Base-by-base conservation (phyloP, 2,888 invertebrate genomes). In the Teleiodes luculella region DNA sequence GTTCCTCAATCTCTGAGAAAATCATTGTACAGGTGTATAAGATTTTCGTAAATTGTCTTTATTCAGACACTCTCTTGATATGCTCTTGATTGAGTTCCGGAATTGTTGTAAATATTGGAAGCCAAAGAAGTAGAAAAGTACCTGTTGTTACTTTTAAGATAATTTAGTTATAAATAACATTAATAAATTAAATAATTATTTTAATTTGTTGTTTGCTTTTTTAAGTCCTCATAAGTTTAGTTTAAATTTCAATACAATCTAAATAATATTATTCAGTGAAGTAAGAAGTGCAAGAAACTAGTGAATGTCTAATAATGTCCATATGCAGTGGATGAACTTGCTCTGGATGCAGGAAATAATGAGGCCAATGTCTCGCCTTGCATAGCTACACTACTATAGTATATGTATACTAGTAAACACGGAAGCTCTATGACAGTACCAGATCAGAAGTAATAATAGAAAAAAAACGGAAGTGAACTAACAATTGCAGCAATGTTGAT, bases 91-190 rank as follows among this genome's bases (percentile, higher is more conserved):
- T 10, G 18, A 10, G 3, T 11, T 28, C 28, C 28, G n/a, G 13
- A 28, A 13, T 18, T 41, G 1, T 41, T 41, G 43, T 43, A 43
- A 43, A 43, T 45, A 39, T 47, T 45, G 54, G 56, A 57, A 53
- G 47, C 60, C 60, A 60, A 60, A 60, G 58, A 55, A 47, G 57
- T 59, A 7, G 58, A 58, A 55, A 55, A 61, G 56, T 65, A 63
- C 60, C 60, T 62, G 61, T 45, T 41, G 52, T 52, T 35, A 45
- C 8, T 4, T 6, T 20, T 33, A 49, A 41, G 30, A 31, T 53
- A 54, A 50, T 49, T 47, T 53, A 3, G 18, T 1, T 18, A 41
- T n/a, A 35, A 18, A 8, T 20, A 20, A 10, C 3, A 41, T 41
- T 18, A 18, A 18, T 18, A 41, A 8, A 41, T 41, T n/a, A 35